phyloP scores from a whole-genome alignment of 2,797 vertebrate genomes.

The Hylomyscus alleni region DNA sequence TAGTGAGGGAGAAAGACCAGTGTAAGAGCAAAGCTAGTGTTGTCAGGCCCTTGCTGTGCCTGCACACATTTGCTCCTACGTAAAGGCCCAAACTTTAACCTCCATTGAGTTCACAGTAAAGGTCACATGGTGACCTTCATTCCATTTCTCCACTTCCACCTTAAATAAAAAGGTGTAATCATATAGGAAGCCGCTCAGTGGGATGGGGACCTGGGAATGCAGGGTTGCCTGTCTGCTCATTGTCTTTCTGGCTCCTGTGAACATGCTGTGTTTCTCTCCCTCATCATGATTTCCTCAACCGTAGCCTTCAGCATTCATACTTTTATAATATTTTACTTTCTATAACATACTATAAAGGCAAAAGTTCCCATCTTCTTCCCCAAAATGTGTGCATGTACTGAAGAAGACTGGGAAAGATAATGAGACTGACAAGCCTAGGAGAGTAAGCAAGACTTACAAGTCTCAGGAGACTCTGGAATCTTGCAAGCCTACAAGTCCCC shows the following conservation, averaged over 20 bases:
- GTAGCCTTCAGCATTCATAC: not conserved
- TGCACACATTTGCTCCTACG: not conserved
- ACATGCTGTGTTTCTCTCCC: not conserved
- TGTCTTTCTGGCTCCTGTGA: not conserved
- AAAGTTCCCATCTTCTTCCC: not conserved
- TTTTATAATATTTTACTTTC: constrained; percentile 28
- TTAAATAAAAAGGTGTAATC: not conserved
- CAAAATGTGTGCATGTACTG: not conserved
- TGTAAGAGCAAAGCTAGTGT: not conserved
- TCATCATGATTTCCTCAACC: not conserved
- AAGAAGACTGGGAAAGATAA: not conserved
- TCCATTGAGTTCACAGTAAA: constrained; percentile 1
- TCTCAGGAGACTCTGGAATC: not conserved
- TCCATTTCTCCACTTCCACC: not conserved
- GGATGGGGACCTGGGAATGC: not conserved
- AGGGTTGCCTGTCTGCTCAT: not conserved
- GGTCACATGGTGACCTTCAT: not conserved
- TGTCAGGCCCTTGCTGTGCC: not conserved
- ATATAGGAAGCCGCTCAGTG: not conserved
- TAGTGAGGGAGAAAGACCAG: not conserved
- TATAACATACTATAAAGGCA: not conserved
- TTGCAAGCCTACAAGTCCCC: not conserved
- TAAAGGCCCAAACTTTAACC: not conserved
- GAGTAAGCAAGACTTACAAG: not conserved
- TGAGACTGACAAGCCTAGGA: not conserved